Conservation (phyloP, 2,888 invertebrate species). For the Synanthedon myopaeformis region DNA sequence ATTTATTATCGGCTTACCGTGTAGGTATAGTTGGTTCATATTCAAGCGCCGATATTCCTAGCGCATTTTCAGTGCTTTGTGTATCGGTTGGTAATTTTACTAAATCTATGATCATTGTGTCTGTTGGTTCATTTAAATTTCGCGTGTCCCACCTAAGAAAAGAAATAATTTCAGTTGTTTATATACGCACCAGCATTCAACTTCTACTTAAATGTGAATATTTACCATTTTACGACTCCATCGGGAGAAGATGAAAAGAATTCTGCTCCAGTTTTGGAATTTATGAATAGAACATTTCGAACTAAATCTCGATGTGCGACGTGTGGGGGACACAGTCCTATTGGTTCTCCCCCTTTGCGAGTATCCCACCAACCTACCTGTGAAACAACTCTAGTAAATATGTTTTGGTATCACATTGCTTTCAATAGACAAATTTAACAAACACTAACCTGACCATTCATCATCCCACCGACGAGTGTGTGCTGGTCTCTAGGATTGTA, state of each 20-base stretch:
- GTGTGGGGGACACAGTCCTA: conserved; percentile 82
- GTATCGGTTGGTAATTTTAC: conserved; percentile 69
- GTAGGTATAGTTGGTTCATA: conserved; percentile 84
- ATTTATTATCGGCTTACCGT: conserved; percentile 37
- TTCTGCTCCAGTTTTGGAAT: conserved; percentile 94
- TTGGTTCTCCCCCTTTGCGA: conserved; percentile 84
- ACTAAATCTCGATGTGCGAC: conserved; percentile 91
- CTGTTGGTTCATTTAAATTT: conserved; percentile 75
- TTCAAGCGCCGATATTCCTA: conserved; percentile 78
- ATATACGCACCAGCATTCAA: not conserved
- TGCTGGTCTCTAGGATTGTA: conserved; percentile 91
- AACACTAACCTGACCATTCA: conserved; percentile 74
- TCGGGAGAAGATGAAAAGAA: conserved; percentile 95
- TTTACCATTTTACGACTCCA: conserved; percentile 85
- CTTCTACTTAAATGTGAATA: not conserved
- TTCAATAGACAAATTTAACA: not conserved
- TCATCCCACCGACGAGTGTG: conserved; percentile 80
- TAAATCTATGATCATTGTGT: conserved; percentile 77
- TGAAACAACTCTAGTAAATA: conserved; percentile 4
- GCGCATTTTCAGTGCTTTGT: conserved; percentile 69
- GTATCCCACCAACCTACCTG: conserved; percentile 86
- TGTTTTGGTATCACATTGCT: not conserved
- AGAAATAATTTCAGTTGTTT: not conserved
- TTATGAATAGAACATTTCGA: conserved; percentile 89
- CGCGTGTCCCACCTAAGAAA: conserved; percentile 78